Evolutionary conservation across 2,888 invertebrate species (phyloP).

Genomic region (Andrena bicolor): DNA sequence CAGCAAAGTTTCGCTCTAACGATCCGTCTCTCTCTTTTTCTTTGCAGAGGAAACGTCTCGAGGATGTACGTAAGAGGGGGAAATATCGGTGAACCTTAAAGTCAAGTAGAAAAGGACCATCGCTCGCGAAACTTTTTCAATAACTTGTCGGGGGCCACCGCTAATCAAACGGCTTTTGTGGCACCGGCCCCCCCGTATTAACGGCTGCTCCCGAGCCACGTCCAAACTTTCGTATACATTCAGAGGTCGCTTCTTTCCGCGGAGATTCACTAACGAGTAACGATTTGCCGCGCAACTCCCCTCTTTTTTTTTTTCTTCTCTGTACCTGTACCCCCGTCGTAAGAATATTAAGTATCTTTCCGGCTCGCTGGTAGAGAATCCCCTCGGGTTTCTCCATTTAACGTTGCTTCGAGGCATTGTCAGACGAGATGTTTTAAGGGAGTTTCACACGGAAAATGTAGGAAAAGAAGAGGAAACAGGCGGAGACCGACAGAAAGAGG

Average conservation of each 20-base stretch:
- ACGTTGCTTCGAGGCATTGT: conserved; percentile 47
- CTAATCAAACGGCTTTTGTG: conserved; percentile 31
- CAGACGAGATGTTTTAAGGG: conserved; percentile 69
- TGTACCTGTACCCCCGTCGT: neutral
- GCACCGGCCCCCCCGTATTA: conserved; percentile 4
- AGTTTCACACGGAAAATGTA: conserved; percentile 84
- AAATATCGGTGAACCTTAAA: conserved; percentile 56
- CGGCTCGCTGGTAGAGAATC: neutral
- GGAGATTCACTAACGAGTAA: conserved; percentile 2
- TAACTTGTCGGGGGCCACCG: conserved; percentile 31
- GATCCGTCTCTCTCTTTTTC: conserved; percentile 85
- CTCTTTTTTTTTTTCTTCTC: neutral
- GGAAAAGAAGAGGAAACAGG: conserved; percentile 99
- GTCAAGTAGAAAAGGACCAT: conserved; percentile 41
- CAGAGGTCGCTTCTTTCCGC: neutral
- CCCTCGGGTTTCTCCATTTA: conserved; percentile 17
- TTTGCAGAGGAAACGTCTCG: conserved; percentile 92
- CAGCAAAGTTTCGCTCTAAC: conserved; percentile 42
- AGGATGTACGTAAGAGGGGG: conserved; percentile 89
- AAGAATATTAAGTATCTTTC: neutral
- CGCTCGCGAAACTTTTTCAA: conserved; percentile 57
- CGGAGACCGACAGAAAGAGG: conserved; percentile 99
- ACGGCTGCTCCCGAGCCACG: neutral
- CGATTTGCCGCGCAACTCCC: neutral
- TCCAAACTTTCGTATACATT: neutral